Percentiles rank a stretch among this genome's conserved stretches.
Evolutionary conservation across 2,113 vertebrate species (phyloP).

Genomic region (Saccopteryx bilineata): DNA sequence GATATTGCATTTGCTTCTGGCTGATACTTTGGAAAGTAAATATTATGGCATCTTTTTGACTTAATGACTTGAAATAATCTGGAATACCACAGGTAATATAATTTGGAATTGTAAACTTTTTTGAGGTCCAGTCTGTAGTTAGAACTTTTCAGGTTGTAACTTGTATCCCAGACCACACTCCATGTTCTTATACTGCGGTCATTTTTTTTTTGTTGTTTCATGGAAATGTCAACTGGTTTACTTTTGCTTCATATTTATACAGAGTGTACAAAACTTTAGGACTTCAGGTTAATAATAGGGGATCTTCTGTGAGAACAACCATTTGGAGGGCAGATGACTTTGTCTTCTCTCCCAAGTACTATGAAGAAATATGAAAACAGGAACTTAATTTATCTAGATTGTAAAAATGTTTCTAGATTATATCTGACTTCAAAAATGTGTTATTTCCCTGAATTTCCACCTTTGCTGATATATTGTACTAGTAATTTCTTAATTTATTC

Average conservation of each 20-base stretch:
- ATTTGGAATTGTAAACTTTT: background rate
- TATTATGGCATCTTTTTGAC: background rate
- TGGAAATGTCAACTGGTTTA: background rate
- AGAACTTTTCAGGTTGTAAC: background rate
- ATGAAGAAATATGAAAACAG: background rate
- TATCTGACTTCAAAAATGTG: background rate
- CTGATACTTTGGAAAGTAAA: background rate
- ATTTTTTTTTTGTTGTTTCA: slow-evolving; percentile 8
- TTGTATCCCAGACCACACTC: background rate
- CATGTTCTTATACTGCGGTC: background rate
- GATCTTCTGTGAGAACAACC: background rate
- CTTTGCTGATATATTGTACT: background rate
- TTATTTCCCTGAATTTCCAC: background rate
- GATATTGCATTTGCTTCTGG: background rate
- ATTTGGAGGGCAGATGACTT: background rate
- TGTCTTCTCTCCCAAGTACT: background rate
- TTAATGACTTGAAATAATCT: slow-evolving; percentile 20
- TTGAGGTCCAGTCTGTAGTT: background rate
- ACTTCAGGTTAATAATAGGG: background rate
- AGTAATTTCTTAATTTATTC: slow-evolving; percentile 4
- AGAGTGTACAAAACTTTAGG: background rate
- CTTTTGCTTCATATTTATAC: background rate
- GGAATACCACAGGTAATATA: background rate
- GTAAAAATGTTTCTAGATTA: background rate
- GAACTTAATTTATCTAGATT: slow-evolving; percentile 4